These are phyloP conservation scores for Danio kyathit DNA, from an alignment of 2,797 vertebrate species.

Conservation along the genomic window DNA sequence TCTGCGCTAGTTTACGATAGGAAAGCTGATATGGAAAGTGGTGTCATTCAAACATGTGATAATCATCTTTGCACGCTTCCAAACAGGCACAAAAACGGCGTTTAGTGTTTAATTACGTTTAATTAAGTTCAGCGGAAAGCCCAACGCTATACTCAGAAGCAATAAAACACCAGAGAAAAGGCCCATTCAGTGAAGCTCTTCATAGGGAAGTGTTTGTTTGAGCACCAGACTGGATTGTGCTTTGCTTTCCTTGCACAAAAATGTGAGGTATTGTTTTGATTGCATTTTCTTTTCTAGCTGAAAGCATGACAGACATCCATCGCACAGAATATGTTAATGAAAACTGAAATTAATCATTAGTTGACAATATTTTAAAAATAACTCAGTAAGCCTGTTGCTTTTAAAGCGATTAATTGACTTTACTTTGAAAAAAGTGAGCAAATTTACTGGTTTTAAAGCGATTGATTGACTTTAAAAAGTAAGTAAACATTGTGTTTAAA, in stretches of 20 bases:
- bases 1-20: background rate
- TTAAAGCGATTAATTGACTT: too few relatives aligned
- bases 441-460: too few relatives aligned
- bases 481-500: too few relatives aligned
- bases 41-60: conserved; percentile 61
- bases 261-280: background rate
- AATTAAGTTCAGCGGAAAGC: conserved; percentile 59
- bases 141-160: conserved; percentile 62
- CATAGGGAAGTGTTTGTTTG: background rate
- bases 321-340: background rate
- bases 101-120: conserved; percentile 59
- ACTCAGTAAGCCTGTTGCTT: too few relatives aligned
- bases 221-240: background rate
- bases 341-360: too few relatives aligned
- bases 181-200: conserved; percentile 39
- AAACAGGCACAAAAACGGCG: conserved; percentile 63
- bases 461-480: too few relatives aligned
- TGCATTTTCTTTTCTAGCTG: background rate
- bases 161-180: conserved; percentile 54
- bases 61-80: conserved; percentile 62
- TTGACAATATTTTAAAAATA: too few relatives aligned
- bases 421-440: too few relatives aligned
- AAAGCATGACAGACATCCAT: background rate
- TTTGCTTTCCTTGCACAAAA: conserved; percentile 6
- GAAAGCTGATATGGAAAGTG: conserved; percentile 44